These are phyloP conservation scores for Coptodon bakossiorum DNA, from an alignment of 2,113 vertebrate species.

Conservation along the genomic window DNA sequence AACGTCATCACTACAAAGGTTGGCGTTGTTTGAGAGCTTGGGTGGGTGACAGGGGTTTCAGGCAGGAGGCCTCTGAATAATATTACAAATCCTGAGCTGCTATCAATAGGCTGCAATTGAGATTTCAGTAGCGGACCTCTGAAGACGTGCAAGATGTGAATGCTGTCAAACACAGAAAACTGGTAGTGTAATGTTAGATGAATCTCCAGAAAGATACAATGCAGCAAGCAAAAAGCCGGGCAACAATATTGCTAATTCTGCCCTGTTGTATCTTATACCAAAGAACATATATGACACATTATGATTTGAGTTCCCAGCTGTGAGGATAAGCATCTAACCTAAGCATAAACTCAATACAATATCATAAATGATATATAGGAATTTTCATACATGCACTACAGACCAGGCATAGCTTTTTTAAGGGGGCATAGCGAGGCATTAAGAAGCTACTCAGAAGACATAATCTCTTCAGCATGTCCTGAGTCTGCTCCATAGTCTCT, in stretches of 20 bases:
- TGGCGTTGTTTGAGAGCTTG: background rate
- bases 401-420: background rate
- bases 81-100: background rate
- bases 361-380: background rate
- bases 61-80: background rate
- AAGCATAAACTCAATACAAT: background rate
- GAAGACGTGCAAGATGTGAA: accelerated
- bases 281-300: background rate
- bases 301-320: background rate
- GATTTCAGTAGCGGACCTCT: background rate
- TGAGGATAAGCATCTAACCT: background rate
- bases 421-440: too few relatives aligned
- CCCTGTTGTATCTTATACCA: background rate
- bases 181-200: background rate
- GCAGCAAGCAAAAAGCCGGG: background rate
- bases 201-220: background rate
- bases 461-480: background rate
- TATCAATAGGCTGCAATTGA: background rate
- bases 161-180: background rate
- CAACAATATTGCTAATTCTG: background rate
- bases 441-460: background rate
- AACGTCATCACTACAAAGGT: conserved; percentile 45
- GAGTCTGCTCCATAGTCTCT: background rate
- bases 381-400: background rate
- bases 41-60: background rate